Base-by-base conservation (phyloP, 2,113 vertebrate species). In the Osmerus eperlanus region DNA sequence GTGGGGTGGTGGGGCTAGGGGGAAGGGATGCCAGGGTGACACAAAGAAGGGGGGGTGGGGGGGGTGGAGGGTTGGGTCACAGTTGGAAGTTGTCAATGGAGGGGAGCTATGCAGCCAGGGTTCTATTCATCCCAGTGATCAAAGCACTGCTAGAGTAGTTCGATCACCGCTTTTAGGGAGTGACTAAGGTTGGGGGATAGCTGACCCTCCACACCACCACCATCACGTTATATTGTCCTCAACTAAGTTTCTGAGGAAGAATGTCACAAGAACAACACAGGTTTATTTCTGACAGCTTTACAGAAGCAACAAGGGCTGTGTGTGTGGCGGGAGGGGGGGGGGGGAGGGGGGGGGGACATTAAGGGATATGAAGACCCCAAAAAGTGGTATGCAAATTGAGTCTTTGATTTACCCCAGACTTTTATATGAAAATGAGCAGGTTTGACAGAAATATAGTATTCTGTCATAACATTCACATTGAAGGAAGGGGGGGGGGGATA, bases 61-160 rank as follows among this genome's bases (percentile, higher is more conserved):
- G 58, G 19, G 36, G 3, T 1, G 41, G 3, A 47, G 64, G 15
- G 78, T 83, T 74, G 81, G 74, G 76, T 83, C 88, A 73, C 83
- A 73, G 83, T 80, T 87, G 89, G 89, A 88, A 84, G 88, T 81
- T 87, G 90, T 88, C 79, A 84, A 76, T 89, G 70, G 76, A 79
- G 29, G 16, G 80, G 70, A 65, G 84, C 89, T 87, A 84, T 80
- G 81, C 88, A 87, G 87, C 87, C 90, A 75, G 82, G 53, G 61
- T 81, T 86, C 83, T 81, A 80, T 78, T 87, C 86, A 84, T 81
- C 68, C 75, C 78, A 80, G 75, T 86, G 88, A 86, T 91, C 89
- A 91, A 91, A 83, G 74, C 84, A 81, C 3, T 14, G 63, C 18
- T 28, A 6, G 19, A 55, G 53, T 68, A n/a, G 63, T 67, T 25